Evolutionary conservation across 2,888 invertebrate species (phyloP), one percentile per base, ranked within the genome.

Genomic region (Cepaea hortensis): DNA sequence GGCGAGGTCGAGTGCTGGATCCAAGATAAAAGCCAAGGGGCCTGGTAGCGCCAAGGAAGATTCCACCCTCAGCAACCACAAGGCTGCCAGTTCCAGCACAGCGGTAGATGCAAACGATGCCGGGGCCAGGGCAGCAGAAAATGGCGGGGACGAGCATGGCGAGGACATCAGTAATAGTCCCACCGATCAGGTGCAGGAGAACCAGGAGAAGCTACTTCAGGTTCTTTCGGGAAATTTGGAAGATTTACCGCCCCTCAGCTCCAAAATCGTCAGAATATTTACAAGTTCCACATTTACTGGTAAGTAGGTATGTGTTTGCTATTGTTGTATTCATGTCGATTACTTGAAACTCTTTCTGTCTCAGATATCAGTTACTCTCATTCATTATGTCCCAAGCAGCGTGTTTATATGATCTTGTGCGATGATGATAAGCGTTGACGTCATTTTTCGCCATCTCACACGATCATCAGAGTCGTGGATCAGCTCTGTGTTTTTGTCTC

Each of bases 271-370:
- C 55, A 96, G 99, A 91, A 99, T 99, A 92, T 99, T 99, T 94
- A 99, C 98, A 88, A 98, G 98, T 93, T 99, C 99, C 0, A 99
- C 99, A 0, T 99, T 99, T 93, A 99, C 99, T 93, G 99, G 98
- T 98, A 95, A 95, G 91, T 86, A 18, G 76, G 20, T 18, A 76
- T 55, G 6, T 55, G 55, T 55, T 55, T 55, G 55, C 0, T 55
- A 55, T 55, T 55, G 0, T 35, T 35, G 35, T 35, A 35, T 35
- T 35, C 35, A 35, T 35, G 35, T 35, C 0, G 35, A 35, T 35
- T 35, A 35, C 35, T 35, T 35, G 35, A 35, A 35, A 35, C 35
- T 35, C 35, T 35, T 35, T 35, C 35, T 35, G 35, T 35, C 35
- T 35, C 35, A 35, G 35, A 35, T 35, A 35, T 35, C 35, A 35